Base-by-base conservation (phyloP, 2,113 vertebrate genomes). In the Ibidorhyncha struthersii region DNA sequence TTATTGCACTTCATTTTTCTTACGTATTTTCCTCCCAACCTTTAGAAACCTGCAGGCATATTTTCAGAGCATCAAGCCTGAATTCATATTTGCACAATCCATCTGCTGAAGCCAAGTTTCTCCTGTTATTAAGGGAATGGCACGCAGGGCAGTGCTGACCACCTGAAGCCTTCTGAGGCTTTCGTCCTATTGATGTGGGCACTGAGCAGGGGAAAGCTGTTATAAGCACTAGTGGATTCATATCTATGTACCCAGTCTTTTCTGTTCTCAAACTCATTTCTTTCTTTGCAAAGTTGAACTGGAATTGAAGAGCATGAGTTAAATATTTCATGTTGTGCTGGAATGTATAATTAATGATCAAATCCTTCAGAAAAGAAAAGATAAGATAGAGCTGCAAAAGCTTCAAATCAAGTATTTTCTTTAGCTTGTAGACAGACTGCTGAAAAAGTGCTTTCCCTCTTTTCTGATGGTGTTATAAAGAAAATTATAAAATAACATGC, bases 321-420 rank as follows among this genome's bases (percentile, higher is more conserved):
- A 97, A 98, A 97, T 98, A 98, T 97, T 98, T 98, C 95, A 97
- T 98, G 95, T 92, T 50, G 27, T 95, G 86, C 73, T 91, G 74
- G 74, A 92, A 98, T 98, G 97, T 91, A 98, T 98, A 98, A 98
- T 98, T 98, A 96, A 98, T 97, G 66, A 97, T 85, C 86, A 96
- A 95, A 96, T 90, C 91, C 79, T 97, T 98, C 92, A 97, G 97
- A 98, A 97, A 90, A 85, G 92, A 95, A 96, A 79, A 97, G 96
- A 97, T 97, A 97, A 97, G 91, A 97, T n/a, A 80, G 55, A 86
- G 40, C 74, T 55, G 83, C 80, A 96, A 97, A 97, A 94, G 67
- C 80, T 96, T 94, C 93, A 97, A 96, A 94, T 96, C 92, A 98
- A 97, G 90, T 95, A 94, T 97, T 97, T 97, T 96, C 94, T 98